Conservation (phyloP, 2,797 vertebrate genomes). For the Poeciliopsis turneri region DNA sequence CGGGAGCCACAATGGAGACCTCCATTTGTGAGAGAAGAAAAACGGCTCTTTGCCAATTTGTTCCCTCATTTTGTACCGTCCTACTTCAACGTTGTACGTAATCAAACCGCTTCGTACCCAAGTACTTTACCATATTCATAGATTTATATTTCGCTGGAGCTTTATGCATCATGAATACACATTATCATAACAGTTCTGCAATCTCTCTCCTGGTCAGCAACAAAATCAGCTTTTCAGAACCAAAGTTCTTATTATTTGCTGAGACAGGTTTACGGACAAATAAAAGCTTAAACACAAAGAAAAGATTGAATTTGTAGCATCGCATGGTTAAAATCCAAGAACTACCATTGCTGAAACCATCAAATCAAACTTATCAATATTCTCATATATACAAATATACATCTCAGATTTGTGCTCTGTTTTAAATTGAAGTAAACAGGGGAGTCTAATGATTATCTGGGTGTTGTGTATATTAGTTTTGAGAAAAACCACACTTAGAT, state of each 20-base stretch:
- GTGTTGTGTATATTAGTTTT: too few relatives aligned
- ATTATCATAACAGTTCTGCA: not conserved
- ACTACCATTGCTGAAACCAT: too few relatives aligned
- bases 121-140: not conserved
- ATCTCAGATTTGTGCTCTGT: too few relatives aligned
- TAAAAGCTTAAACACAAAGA: not conserved
- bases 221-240: not conserved
- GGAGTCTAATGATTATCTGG: too few relatives aligned
- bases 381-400: too few relatives aligned
- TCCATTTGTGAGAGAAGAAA: not conserved
- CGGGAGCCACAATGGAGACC: constrained; percentile 59
- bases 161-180: not conserved
- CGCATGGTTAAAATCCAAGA: too few relatives aligned
- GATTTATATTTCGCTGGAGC: not conserved
- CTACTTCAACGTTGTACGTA: not conserved
- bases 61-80: not conserved
- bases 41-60: not conserved
- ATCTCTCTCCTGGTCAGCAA: not conserved
- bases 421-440: too few relatives aligned
- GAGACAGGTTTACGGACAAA: not conserved
- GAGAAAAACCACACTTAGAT: too few relatives aligned
- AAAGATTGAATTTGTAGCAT: not conserved
- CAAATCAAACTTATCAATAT: too few relatives aligned
- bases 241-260: not conserved
- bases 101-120: not conserved